These are phyloP conservation scores for Drosophila merina DNA, from an alignment of 2,888 invertebrate species.

Conservation along the genomic window DNA sequence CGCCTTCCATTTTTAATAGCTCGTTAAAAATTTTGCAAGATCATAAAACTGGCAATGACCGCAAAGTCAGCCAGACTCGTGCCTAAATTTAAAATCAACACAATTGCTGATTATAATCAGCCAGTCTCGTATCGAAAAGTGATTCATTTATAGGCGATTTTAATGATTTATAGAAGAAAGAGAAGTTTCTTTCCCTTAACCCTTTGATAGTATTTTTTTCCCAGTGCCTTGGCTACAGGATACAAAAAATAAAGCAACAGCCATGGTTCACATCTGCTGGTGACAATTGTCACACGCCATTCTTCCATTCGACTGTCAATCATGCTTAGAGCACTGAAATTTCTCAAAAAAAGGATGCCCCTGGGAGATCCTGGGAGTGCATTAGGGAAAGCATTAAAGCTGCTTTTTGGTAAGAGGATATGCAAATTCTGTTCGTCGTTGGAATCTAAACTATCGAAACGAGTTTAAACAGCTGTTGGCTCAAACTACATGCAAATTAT, in stretches of 20 bases:
- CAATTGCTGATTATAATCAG: conserved; percentile 17
- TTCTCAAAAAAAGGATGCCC: not conserved
- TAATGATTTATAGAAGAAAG: too few species aligned
- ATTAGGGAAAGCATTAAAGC: conserved; percentile 19
- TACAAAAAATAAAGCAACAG: conserved; percentile 7
- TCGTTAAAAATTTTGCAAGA: not conserved
- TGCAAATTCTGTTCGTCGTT: conserved; percentile 54
- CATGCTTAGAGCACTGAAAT: conserved; percentile 52
- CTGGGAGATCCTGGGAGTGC: not conserved
- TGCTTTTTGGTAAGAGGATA: conserved; percentile 33
- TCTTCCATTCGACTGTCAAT: conserved; percentile 62
- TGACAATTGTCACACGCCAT: conserved; percentile 50
- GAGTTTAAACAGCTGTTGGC: conserved; percentile 52
- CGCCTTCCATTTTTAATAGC: not conserved
- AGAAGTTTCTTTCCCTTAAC: not conserved
- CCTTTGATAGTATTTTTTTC: not conserved
- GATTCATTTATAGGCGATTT: too few species aligned
- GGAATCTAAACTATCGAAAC: conserved; percentile 37
- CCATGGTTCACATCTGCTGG: conserved; percentile 25
- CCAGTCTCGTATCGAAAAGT: not conserved
- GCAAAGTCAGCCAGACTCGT: conserved; percentile 9
- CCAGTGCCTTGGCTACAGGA: conserved; percentile 13
- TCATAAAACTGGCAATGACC: conserved; percentile 11
- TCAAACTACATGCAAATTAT: conserved; percentile 69
- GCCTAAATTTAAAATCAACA: conserved; percentile 11